phyloP scores from a whole-genome alignment of 2,113 vertebrate genomes.

The Mungos mungo region DNA sequence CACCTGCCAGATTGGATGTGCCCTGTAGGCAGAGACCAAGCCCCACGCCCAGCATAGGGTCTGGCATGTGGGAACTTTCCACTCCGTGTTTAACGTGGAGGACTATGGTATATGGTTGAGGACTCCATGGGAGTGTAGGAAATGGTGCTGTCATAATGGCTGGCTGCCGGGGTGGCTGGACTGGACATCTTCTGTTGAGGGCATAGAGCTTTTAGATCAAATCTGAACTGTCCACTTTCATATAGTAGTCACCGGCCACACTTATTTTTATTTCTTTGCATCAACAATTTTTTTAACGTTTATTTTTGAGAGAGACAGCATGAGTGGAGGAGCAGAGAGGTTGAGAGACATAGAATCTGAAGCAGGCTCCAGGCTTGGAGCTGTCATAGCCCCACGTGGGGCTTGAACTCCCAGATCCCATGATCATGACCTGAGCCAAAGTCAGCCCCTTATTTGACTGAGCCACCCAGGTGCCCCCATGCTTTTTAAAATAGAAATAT shows the following conservation, averaged over 20 bases:
- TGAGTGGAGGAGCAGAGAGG: too few relatives aligned
- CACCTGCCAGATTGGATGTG: background rate
- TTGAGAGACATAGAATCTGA: too few relatives aligned
- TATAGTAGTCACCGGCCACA: background rate
- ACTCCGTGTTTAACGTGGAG: background rate
- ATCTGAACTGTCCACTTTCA: background rate
- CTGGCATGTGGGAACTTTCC: background rate
- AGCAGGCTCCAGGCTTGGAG: too few relatives aligned
- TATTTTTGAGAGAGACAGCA: too few relatives aligned
- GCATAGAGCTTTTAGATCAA: background rate
- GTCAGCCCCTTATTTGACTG: too few relatives aligned
- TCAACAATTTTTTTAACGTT: too few relatives aligned
- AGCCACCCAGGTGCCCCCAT: too few relatives aligned
- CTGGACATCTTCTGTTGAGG: background rate
- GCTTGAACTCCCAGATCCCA: too few relatives aligned
- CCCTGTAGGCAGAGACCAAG: background rate
- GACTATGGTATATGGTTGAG: background rate
- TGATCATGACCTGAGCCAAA: too few relatives aligned
- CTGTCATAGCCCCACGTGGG: too few relatives aligned
- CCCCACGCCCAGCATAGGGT: background rate
- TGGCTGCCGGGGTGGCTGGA: too few relatives aligned
- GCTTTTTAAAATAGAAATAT: background rate
- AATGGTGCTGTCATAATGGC: background rate
- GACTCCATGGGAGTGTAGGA: background rate
- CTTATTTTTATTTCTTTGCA: background rate